Conservation (phyloP, 2,113 vertebrate species). For the Sturnira hondurensis region DNA sequence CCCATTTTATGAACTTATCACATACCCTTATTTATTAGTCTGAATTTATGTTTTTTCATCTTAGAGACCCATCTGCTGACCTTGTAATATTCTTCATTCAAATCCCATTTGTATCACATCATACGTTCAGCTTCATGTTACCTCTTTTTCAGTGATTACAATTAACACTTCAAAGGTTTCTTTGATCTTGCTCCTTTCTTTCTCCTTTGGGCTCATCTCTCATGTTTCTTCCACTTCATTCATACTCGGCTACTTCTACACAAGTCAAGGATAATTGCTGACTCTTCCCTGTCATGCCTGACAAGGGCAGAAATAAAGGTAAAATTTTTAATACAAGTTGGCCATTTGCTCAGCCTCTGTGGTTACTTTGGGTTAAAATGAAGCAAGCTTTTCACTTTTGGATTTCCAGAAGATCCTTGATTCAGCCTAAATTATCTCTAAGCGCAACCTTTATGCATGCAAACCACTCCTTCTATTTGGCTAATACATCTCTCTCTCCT, state of each 20-base stretch:
- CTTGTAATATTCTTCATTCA: constrained; percentile 45
- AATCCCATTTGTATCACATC: constrained; percentile 22
- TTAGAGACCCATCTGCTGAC: constrained; percentile 52
- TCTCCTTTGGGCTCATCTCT: constrained; percentile 19
- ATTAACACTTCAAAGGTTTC: constrained; percentile 41
- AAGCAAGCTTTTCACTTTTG: background rate
- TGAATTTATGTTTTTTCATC: constrained; percentile 37
- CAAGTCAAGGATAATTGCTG: background rate
- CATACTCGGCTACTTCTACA: background rate
- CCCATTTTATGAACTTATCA: constrained; percentile 34
- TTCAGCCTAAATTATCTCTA: constrained; percentile 2
- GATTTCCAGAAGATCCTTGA: background rate
- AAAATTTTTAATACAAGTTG: background rate
- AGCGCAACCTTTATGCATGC: background rate
- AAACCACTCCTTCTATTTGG: background rate
- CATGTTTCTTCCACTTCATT: constrained; percentile 18
- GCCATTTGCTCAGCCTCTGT: background rate
- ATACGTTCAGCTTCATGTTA: background rate
- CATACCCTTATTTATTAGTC: constrained; percentile 9
- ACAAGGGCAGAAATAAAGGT: background rate
- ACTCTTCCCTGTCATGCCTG: background rate
- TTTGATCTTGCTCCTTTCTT: constrained; percentile 6
- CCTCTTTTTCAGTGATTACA: constrained; percentile 35
- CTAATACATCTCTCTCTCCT: background rate
- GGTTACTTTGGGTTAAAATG: background rate